Percentiles rank a stretch among this genome's conserved stretches.
These are phyloP conservation scores for Eilema depressum DNA, from an alignment of 2,888 invertebrate species.

Conservation along the genomic window DNA sequence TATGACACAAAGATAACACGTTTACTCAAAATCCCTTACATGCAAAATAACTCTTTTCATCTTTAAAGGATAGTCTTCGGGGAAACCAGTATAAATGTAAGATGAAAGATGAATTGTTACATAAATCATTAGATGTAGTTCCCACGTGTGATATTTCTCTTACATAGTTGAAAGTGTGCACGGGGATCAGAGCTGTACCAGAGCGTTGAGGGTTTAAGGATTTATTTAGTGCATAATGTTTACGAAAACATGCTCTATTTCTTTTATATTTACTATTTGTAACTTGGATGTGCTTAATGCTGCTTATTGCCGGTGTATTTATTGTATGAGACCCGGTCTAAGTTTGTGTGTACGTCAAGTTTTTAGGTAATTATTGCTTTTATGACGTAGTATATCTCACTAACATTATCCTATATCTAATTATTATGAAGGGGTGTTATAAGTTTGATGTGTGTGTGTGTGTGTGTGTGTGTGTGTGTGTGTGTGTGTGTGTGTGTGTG, in stretches of 20 bases:
- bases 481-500: no score
- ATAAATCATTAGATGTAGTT: constrained; percentile 17
- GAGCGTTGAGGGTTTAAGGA: neutral
- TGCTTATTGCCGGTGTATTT: neutral
- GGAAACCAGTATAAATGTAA: constrained; percentile 16
- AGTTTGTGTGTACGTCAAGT: neutral
- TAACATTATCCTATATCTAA: neutral
- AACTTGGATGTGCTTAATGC: neutral
- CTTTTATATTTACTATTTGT: neutral
- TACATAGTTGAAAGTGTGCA: constrained; percentile 10
- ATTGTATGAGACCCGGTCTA: neutral
- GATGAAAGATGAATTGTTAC: constrained; percentile 21
- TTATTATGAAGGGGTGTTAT: no score
- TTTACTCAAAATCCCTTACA: constrained; percentile 13
- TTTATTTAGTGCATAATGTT: constrained; percentile 9
- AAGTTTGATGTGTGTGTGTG: no score
- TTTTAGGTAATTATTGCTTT: neutral
- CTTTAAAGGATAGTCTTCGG: constrained; percentile 18
- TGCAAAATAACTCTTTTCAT: constrained; percentile 23
- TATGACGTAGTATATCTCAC: neutral
- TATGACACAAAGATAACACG: neutral
- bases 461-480: no score
- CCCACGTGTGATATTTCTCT: constrained; percentile 12
- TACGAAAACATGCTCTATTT: neutral
- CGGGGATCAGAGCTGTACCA: neutral